Base-by-base conservation (phyloP, 2,888 invertebrate species). In the Gymnocheta viridis region DNA sequence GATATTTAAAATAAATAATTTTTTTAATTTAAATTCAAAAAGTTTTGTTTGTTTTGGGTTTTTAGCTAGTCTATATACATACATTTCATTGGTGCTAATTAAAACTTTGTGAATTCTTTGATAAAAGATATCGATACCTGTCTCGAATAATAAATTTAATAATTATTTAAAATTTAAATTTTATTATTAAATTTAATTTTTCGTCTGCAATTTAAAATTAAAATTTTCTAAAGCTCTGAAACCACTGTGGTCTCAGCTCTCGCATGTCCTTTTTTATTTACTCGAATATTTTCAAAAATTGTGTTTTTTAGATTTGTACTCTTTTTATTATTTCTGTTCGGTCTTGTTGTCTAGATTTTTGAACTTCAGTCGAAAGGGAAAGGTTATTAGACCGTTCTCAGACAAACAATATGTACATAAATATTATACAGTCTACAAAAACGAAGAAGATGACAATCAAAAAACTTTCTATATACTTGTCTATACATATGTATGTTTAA, bases 311-410 rank as follows among this genome's bases (percentile, higher is more conserved):
- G 17, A 17, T 64, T 54, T 56, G 22, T 56, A 67, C 58, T 58
- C 2, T 6, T 67, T 62, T 66, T 41, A 29, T 77, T 24, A 12
- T 67, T 66, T 58, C 29, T 69, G 10, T 74, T 54, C 22, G 60
- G 41, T 74, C 4, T 80, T 81, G 64, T 64, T 73, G 72, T 72
- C 64, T 79, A 27, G 81, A 73, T 85, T 73, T 79, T 66, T 76
- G 54, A 69, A 64, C 54, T 73, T 77, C 80, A 86, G 82, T 87
- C 85, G 88, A 88, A 88, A 89, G 88, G 88, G 89, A 89, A 89
- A 89, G 89, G 89, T 88, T 89, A 89, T 89, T 89, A 89, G 88
- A 89, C 89, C 88, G 83, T 78, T 64, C 80, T 87, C 89, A 85
- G 86, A 85, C 85, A 72, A 62, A n/a, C n/a, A n/a, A n/a, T n/a